Base-by-base conservation (phyloP, 2,113 vertebrate species). In the Mesocricetus auratus region DNA sequence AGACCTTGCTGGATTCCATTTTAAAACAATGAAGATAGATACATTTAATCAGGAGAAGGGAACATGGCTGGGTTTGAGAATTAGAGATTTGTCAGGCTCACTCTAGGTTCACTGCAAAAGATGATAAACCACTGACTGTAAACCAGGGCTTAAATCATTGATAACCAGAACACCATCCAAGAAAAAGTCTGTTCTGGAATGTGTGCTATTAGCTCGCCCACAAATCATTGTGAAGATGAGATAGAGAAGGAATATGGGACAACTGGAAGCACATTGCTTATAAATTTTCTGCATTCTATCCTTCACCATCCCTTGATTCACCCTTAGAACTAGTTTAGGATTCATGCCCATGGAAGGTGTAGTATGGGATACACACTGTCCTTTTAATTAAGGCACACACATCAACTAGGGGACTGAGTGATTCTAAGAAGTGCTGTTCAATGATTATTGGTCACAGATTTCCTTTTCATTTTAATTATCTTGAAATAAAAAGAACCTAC, bases 391-490 rank as follows among this genome's bases (percentile, higher is more conserved):
- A 29, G 74, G 13, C 78, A 45, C 3, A 9, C 53, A 77, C 4
- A 58, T 50, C 47, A 53, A 79, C 64, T 86, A 82, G 64, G 53
- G 33, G 85, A 88, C 53, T 82, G 73, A 94, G 62, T 87, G 58
- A 56, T 21, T n/a, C 39, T 39, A 66, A 56, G 53, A 90, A 91
- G 22, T 47, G n/a, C n/a, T 50, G 13, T 68, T 86, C 88, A 53
- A 64, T 93, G 26, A 22, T 56, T 86, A 60, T 33, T 82, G 19
- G 58, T 77, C 53, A 94, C 31, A 85, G 90, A 81, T 42, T 90
- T 92, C 21, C 56, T 95, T 95, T 94, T 81, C 77, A 93, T 81
- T 95, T 86, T 91, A 92, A 81, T 86, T 88, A 92, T n/a, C n/a
- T 82, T 86, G 24, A 53, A 71, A 94, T 85, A 39, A 68, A 73